These are phyloP conservation scores for Scrobipalpa costella DNA, from an alignment of 2,888 invertebrate species.

Conservation along the genomic window DNA sequence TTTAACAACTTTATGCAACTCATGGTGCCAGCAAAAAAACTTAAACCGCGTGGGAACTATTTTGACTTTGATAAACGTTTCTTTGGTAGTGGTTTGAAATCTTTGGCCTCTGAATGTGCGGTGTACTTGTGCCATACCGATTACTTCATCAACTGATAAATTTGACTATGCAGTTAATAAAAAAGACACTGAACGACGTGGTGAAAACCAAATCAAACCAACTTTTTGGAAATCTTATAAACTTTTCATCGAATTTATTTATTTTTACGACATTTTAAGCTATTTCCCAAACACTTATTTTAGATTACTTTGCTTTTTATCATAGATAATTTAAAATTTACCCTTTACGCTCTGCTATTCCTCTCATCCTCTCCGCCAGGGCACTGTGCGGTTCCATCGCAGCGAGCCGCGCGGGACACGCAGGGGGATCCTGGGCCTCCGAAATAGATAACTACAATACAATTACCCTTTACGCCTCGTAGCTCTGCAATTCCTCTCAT, in stretches of 20 bases:
- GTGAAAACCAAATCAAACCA: too few species aligned
- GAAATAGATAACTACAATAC: too few species aligned
- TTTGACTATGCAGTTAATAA: too few species aligned
- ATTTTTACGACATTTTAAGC: too few species aligned
- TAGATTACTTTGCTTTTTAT: too few species aligned
- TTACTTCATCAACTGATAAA: too few species aligned
- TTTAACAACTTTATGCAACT: too few species aligned
- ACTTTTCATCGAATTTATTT: too few species aligned
- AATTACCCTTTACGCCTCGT: constrained; percentile 79
- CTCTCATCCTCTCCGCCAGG: constrained; percentile 89
- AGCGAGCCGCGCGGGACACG: constrained; percentile 89
- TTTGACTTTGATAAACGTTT: background rate
- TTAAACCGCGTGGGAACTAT: background rate
- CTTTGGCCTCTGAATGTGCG: background rate
- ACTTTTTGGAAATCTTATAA: too few species aligned
- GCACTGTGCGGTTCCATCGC: constrained; percentile 90
- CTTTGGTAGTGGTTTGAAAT: background rate
- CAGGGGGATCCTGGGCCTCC: constrained; percentile 84
- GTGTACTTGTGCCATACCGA: background rate
- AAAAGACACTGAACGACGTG: too few species aligned
- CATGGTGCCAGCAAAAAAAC: too few species aligned
- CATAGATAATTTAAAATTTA: constrained; percentile 36
- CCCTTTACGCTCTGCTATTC: constrained; percentile 83
- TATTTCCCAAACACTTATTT: too few species aligned
- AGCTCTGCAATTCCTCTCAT: constrained; percentile 85